Percentiles rank a stretch among this genome's conserved stretches.
These are phyloP conservation scores for Pseudomyrmex sp. DNA, from an alignment of 1,140 invertebrate species.

Conservation along the genomic window DNA sequence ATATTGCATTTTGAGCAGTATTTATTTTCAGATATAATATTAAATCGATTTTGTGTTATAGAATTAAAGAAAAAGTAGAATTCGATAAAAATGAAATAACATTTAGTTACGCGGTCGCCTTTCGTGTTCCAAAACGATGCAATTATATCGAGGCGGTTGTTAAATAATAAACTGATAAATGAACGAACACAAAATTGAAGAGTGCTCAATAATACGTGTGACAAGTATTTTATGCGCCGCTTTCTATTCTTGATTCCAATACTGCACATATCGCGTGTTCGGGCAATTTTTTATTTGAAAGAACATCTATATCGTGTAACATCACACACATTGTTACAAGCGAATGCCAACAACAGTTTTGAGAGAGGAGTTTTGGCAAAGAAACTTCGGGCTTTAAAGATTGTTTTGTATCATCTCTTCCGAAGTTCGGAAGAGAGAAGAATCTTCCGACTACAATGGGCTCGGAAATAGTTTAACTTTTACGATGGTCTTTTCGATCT, in stretches of 20 bases:
- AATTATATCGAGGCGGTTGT: not conserved
- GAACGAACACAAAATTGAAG: not conserved
- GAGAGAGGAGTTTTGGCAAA: not conserved
- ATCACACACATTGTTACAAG: not conserved
- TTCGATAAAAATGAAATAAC: slow-evolving; percentile 5
- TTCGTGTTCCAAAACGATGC: not conserved
- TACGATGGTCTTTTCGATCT: not conserved
- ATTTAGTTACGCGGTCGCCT: not conserved
- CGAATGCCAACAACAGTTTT: slow-evolving; percentile 24
- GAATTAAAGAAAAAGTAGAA: slow-evolving; percentile 1
- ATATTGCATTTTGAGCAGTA: not conserved
- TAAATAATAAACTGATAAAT: slow-evolving; percentile 10
- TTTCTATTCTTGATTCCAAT: not conserved
- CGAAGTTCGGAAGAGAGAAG: not conserved
- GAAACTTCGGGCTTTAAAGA: slow-evolving; percentile 24
- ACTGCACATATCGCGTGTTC: no score
- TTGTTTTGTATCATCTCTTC: slow-evolving; percentile 1
- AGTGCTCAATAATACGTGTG: slow-evolving; percentile 1
- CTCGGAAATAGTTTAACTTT: slow-evolving; percentile 24
- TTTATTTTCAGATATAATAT: not conserved
- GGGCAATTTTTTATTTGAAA: slow-evolving; percentile 1
- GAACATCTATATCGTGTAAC: not conserved
- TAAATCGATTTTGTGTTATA: slow-evolving; percentile 20
- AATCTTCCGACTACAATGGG: not conserved
- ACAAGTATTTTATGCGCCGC: not conserved